Conservation (phyloP, 1,140 invertebrate genomes). For the Kradibia gibbosae region DNA sequence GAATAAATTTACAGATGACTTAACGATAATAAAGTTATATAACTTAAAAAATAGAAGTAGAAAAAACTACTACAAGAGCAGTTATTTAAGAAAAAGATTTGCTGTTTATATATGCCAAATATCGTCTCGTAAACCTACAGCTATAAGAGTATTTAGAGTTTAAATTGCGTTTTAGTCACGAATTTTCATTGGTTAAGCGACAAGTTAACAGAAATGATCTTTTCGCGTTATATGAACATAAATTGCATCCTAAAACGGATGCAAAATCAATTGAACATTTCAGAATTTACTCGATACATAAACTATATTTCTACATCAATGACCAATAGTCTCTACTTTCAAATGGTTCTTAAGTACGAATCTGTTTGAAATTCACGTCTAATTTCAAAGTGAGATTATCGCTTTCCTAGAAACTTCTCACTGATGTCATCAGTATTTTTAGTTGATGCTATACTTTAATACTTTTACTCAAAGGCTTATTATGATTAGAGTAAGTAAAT, state of each 20-base stretch:
- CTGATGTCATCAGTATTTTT: not conserved
- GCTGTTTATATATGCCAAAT: not conserved
- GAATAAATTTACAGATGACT: slow-evolving; percentile 24
- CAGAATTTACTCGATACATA: not conserved
- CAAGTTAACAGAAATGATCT: not conserved
- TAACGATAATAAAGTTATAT: slow-evolving; percentile 18
- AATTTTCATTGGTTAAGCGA: not conserved
- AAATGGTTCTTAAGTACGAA: not conserved
- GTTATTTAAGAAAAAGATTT: slow-evolving; percentile 12
- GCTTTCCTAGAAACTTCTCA: not conserved
- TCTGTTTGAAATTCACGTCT: not conserved
- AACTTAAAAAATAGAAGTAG: not conserved
- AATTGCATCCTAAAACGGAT: not conserved
- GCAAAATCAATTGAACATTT: not conserved
- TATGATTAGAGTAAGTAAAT: not conserved
- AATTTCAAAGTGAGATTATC: not conserved
- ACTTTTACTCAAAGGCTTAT: not conserved
- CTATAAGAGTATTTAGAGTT: slow-evolving; percentile 29
- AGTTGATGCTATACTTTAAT: not conserved
- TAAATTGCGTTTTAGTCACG: not conserved
- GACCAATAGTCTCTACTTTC: not conserved
- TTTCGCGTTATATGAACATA: not conserved
- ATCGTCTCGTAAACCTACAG: slow-evolving; percentile 9
- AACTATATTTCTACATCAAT: not conserved
- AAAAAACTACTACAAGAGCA: not conserved